Evolutionary conservation across 2,797 vertebrate genomes (phyloP).

Genomic region (Mormyrus proboscirostris): DNA sequence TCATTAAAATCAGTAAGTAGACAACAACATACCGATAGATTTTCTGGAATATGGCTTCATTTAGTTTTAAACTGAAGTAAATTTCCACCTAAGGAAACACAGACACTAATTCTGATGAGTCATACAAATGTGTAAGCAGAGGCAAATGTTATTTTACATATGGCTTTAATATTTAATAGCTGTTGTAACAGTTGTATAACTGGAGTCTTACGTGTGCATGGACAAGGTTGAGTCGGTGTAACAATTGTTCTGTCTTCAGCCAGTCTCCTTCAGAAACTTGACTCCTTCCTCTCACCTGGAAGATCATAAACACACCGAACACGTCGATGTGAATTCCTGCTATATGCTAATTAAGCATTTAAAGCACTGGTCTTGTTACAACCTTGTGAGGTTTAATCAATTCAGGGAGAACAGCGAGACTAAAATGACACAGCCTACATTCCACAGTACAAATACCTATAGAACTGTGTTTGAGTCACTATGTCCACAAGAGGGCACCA

Average conservation of each 20-base stretch:
- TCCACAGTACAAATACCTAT: not conserved
- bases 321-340: not conserved
- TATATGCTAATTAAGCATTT: not conserved
- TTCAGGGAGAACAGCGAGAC: not conserved
- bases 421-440: not conserved
- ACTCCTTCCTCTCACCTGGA: constrained; percentile 42
- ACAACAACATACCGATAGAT: constrained; percentile 46
- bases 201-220: constrained; percentile 48
- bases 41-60: constrained; percentile 27
- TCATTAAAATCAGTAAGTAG: not conserved
- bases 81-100: constrained; percentile 45
- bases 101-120: not conserved
- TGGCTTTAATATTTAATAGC: not conserved
- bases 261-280: constrained; percentile 27
- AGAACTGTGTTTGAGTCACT: not conserved
- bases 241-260: constrained; percentile 39
- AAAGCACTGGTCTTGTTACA: not conserved
- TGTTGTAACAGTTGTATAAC: not conserved
- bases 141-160: not conserved
- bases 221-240: constrained; percentile 47
- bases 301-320: not conserved
- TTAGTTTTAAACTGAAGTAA: constrained; percentile 42
- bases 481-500: not conserved
- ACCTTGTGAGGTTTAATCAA: not conserved
- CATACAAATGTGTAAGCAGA: not conserved